Conservation (phyloP, 2,888 invertebrate species). For the Himalopsyche tibetana region DNA sequence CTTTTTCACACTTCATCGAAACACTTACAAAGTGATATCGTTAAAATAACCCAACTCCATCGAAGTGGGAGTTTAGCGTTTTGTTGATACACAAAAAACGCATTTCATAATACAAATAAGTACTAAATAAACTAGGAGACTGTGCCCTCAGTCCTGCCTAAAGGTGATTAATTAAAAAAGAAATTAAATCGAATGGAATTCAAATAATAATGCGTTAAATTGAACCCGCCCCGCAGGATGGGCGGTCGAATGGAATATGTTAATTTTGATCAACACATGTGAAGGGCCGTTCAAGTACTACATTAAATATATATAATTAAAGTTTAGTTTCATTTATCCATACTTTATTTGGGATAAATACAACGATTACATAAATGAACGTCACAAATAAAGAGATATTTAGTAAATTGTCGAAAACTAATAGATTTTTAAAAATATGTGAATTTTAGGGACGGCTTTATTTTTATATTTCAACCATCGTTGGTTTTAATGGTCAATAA, state of each 20-base stretch:
- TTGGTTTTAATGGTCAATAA: too few species aligned
- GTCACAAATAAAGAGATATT: too few species aligned
- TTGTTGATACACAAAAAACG: not conserved
- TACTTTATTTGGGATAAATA: too few species aligned
- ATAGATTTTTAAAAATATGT: too few species aligned
- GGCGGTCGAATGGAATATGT: slow-evolving; percentile 61
- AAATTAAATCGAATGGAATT: slow-evolving; percentile 68
- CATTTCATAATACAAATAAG: not conserved
- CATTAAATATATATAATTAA: not conserved
- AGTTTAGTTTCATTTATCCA: too few species aligned
- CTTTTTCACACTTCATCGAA: not conserved
- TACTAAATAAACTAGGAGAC: slow-evolving; percentile 1
- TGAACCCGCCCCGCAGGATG: slow-evolving; percentile 56
- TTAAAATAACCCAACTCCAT: not conserved
- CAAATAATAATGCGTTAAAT: slow-evolving; percentile 66
- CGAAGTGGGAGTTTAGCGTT: not conserved
- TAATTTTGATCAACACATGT: slow-evolving; percentile 55
- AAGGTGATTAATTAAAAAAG: slow-evolving; percentile 73
- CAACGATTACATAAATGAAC: too few species aligned
- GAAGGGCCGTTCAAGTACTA: slow-evolving; percentile 17
- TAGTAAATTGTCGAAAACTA: too few species aligned
- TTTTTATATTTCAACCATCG: too few species aligned
- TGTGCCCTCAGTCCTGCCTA: slow-evolving; percentile 41
- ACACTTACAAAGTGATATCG: not conserved
- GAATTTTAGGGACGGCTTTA: too few species aligned